Base-by-base conservation (phyloP, 2,888 invertebrate species). In the Drosophila affinis region DNA sequence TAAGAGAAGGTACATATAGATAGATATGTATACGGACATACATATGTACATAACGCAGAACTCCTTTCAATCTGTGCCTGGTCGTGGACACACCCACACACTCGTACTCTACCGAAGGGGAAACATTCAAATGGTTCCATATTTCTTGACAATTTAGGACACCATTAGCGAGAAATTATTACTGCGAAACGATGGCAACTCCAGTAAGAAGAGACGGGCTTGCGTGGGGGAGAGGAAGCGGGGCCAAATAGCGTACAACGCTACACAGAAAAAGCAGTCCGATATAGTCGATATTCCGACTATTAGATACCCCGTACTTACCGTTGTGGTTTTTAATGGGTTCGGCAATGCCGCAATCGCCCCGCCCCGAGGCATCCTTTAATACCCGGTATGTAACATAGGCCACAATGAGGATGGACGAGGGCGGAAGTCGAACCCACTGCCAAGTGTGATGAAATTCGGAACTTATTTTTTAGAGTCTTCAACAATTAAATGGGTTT, bases 121-220 rank as follows among this genome's bases (percentile, higher is more conserved):
- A 51, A 75, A 80, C 88, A 86, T 86, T 86, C 85, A 86, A 86
- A 86, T 86, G 88, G 85, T 87, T 87, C 88, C 86, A 88, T 87
- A 87, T 89, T 88, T 88, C 88, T 79, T 79, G 77, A 81, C 89
- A 89, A 88, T 89, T 85, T 89, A 89, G 89, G 83, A 88, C 88
- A 88, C 88, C 88, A 88, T 88, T 88, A 88, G 85, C 87, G 89
- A 81, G 78, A 88, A 89, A 89, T 87, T 88, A 88, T 88, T 87
- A 87, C 82, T 78, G 69, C 77, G 78, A 77, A 73, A 67, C 77
- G 58, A 73, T 73, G 68, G 67, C 62, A 59, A 46, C 64, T 54
- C 62, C 62, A 21, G 71, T 75, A 49, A 45, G 34, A 44, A 55
- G 17, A 47, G 14, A 3, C 32, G 46, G 21, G n/a, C 21, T n/a